Conservation (phyloP, 2,888 invertebrate genomes). For the Amblyjoppa proteus region DNA sequence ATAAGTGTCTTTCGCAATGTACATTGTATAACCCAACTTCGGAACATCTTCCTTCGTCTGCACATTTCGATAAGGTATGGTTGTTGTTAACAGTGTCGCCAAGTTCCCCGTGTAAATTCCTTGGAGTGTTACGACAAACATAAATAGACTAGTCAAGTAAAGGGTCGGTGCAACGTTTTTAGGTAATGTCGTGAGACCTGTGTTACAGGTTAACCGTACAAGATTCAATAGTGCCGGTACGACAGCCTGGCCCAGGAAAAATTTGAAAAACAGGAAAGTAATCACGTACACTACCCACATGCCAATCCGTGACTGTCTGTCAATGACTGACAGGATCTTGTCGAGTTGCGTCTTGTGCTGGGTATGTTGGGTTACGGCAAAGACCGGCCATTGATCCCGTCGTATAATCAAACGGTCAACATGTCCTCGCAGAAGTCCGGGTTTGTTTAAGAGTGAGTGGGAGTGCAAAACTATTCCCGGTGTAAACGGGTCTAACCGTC, state of each 20-base stretch:
- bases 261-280: constrained; percentile 19
- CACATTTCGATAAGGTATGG: not conserved
- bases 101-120: not conserved
- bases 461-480: no score
- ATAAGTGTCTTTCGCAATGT: not conserved
- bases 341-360: not conserved
- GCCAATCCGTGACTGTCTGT: no score
- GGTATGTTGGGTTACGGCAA: not conserved
- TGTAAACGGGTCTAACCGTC: no score
- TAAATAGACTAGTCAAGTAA: not conserved
- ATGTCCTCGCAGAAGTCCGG: no score
- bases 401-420: no score
- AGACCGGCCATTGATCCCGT: no score
- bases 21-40: not conserved
- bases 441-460: no score
- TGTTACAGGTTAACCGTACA: not conserved
- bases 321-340: no score
- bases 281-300: not conserved
- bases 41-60: not conserved
- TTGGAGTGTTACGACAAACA: not conserved
- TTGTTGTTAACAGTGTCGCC: not conserved
- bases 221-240: not conserved
- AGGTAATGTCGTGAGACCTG: not conserved
- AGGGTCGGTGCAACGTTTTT: not conserved
- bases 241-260: not conserved